phyloP scores from a whole-genome alignment of 2,888 invertebrate genomes.

The Bombylius major region DNA sequence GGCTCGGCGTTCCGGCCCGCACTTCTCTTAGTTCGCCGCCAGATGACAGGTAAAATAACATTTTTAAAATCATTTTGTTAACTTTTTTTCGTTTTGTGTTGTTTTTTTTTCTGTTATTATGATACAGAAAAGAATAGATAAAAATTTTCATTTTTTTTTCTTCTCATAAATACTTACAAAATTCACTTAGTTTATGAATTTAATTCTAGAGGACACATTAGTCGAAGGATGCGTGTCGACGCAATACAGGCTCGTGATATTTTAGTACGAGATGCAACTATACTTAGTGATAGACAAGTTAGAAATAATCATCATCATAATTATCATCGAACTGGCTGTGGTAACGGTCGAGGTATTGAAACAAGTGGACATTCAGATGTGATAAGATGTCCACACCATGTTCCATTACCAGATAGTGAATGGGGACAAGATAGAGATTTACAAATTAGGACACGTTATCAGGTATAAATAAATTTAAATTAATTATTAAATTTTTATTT shows the following conservation, averaged over 20 bases:
- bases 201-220: slow-evolving; percentile 30
- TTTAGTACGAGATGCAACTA: slow-evolving; percentile 21
- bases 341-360: slow-evolving; percentile 7
- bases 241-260: slow-evolving; percentile 34
- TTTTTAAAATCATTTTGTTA: too few species aligned
- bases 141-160: background rate
- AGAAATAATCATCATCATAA: slow-evolving; percentile 21
- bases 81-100: too few species aligned
- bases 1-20: slow-evolving; percentile 45
- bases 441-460: slow-evolving; percentile 50
- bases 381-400: slow-evolving; percentile 45
- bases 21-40: slow-evolving; percentile 38
- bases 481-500: background rate
- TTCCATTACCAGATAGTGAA: slow-evolving; percentile 53
- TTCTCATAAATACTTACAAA: background rate
- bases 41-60: slow-evolving; percentile 32
- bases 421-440: slow-evolving; percentile 49
- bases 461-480: slow-evolving; percentile 33
- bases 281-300: slow-evolving; percentile 20
- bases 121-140: background rate
- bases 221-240: slow-evolving; percentile 36
- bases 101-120: too few species aligned
- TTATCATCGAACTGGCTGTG: slow-evolving; percentile 14
- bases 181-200: background rate
- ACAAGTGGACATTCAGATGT: slow-evolving; percentile 11